Base-by-base conservation (phyloP, 2,888 invertebrate genomes). In the Heliconius aoede region DNA sequence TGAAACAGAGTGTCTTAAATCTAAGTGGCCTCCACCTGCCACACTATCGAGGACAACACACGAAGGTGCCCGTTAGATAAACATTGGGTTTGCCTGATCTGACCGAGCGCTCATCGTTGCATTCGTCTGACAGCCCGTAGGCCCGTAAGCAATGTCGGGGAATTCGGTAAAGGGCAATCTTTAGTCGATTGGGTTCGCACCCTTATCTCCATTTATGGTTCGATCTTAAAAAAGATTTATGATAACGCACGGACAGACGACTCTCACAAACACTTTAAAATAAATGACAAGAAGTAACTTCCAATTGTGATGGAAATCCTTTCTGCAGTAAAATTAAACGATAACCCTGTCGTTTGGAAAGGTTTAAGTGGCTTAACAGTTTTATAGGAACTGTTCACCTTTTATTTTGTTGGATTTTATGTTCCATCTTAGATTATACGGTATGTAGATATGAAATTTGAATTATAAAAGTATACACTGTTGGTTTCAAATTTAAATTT, bases 241-340 rank as follows among this genome's bases (percentile, higher is more conserved):
- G 94, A 94, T 94, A 94, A 94, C 93, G 88, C 94, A 94, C 93
- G 92, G 86, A 90, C 88, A 89, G 87, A 87, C 87, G 88, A 86
- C 86, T 85, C 89, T 88, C 91, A 90, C 92, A 90, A 90, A 93
- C 92, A 92, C 90, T 92, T 93, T 91, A 91, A 93, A 93, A 94
- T 93, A 93, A 94, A 93, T 93, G 94, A 94, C 94, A 93, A 94
- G 94, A 85, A 94, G 94, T 94, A 90, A 90, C 91, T 89, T 91
- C 92, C 91, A 92, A 93, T 94, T 94, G 94, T 94, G 91, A 94
- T 94, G 93, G 94, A 93, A 94, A 94, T 92, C 91, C 90, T 93
- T 91, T 93, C 91, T 93, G 94, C 93, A 94, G 93, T 94, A 93
- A 94, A 94, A 94, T 93, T 93, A 94, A 93, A 94, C 93, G 91